Base-by-base conservation (phyloP, 2,888 invertebrate genomes). In the Eulithis prunata region DNA sequence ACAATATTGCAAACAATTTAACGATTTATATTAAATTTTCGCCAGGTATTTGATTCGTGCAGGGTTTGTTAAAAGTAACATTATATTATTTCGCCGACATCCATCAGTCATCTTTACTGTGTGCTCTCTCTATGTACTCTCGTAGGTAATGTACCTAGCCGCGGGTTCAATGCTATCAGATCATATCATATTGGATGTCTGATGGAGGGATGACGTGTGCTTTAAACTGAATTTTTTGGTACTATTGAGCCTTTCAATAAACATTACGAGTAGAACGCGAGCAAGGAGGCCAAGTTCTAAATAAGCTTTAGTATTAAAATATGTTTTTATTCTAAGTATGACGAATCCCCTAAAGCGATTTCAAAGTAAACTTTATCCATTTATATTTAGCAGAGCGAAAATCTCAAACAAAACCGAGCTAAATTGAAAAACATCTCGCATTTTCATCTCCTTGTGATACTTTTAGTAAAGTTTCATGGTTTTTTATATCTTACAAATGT, bases 31-130 rank as follows among this genome's bases (percentile, higher is more conserved):
- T 55, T 58, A 64, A 53, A 54, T 32, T 64, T n/a, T 41, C 62
- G 32, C 1, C 51, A 58, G 63, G 63, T 63, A 63, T 63, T 64
- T 28, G 58, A 59, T 64, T 63, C 58, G 57, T 38, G 57, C 38
- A 51, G 13, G 51, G 32, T 58, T 54, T 36, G 43, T 8, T 55
- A n/a, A 55, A 55, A 43, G 21, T 21, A 21, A 21, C 2, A 21
- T n/a, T 59, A 59, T 64, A 59, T 59, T 54, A 41, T 47, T 58
- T 49, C 14, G 55, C 47, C 49, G 58, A 54, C 56, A 57, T 7
- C 41, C 64, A 59, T 64, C 64, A 64, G 55, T 59, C 64, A 58
- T 55, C 32, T 49, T 64, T 55, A 58, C 28, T 41, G 49, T 47
- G n/a, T 54, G 11, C 41, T 45, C 49, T 46, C 52, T 47, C 11